These are phyloP conservation scores for Asbolus verrucosus DNA, from an alignment of 1,140 invertebrate genomes.

Conservation along the genomic window DNA sequence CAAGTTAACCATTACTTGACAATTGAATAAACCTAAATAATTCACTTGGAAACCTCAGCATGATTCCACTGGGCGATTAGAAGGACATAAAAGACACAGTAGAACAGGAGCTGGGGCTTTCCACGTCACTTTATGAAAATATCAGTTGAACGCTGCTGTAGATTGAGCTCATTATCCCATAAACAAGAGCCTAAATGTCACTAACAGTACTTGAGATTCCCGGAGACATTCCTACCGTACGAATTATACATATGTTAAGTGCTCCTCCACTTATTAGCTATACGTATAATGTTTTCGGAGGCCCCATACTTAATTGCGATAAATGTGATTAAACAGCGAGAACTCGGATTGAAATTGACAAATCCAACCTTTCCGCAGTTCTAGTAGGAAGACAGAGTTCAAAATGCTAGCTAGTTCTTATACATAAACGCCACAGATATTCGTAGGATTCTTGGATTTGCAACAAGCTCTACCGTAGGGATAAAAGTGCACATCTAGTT, in stretches of 20 bases:
- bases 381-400: constrained; percentile 27
- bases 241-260: constrained; percentile 29
- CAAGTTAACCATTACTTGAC: constrained; percentile 26
- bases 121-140: constrained; percentile 24
- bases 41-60: constrained; percentile 27
- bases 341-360: constrained; percentile 27
- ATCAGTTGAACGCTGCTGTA: constrained; percentile 24
- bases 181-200: constrained; percentile 35
- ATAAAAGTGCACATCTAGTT: constrained; percentile 15
- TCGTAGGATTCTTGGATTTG: no score
- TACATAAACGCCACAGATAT: constrained; percentile 30
- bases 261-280: constrained; percentile 1
- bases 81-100: constrained; percentile 16
- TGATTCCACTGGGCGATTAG: constrained; percentile 22
- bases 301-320: constrained; percentile 14
- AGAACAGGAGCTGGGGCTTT: constrained; percentile 9
- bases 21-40: constrained; percentile 20
- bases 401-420: constrained; percentile 10
- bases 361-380: constrained; percentile 18
- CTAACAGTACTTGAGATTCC: constrained; percentile 28
- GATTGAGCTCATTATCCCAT: constrained; percentile 33
- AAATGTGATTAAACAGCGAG: constrained; percentile 20
- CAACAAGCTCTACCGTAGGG: no score
- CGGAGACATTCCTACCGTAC: constrained; percentile 26
- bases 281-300: constrained; percentile 18